A percentile compares a stretch with the other conserved stretches of the same genome.
phyloP scores from a whole-genome alignment of 2,113 vertebrate genomes.

The Butastur rufipennis region DNA sequence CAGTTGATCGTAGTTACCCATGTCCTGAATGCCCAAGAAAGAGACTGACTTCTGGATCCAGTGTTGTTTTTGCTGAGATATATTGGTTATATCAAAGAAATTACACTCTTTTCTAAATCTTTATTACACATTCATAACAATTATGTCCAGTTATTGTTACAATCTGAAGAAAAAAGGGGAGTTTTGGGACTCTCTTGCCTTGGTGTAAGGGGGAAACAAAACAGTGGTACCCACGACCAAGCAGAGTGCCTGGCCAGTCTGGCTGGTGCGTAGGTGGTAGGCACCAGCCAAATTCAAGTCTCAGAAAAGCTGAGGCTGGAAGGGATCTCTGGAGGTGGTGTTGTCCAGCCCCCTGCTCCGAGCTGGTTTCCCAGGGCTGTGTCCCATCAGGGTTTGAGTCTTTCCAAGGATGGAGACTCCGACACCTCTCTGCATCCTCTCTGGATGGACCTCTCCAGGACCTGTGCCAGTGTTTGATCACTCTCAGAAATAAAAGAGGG shows the following conservation, averaged over 20 bases:
- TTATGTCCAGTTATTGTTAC: background rate
- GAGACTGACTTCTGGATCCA: background rate
- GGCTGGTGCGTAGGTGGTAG: background rate
- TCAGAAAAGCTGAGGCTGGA: background rate
- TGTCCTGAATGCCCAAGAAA: background rate
- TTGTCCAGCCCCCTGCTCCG: background rate
- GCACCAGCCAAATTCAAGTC: background rate
- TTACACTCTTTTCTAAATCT: background rate
- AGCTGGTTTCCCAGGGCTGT: rapidly evolving
- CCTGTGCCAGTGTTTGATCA: background rate
- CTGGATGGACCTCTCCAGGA: background rate
- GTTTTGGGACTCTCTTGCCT: background rate
- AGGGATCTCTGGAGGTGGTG: rapidly evolving
- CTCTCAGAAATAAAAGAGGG: background rate
- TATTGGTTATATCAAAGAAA: background rate
- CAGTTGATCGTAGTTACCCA: rapidly evolving
- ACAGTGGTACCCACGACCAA: background rate
- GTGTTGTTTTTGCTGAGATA: background rate
- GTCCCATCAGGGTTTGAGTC: background rate
- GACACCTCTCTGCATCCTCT: background rate
- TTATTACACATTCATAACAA: background rate
- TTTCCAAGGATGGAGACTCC: background rate
- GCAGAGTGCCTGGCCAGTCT: background rate
- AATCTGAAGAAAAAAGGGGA: background rate
- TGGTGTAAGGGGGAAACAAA: background rate